Conservation (phyloP, 2,797 vertebrate species). For the Petrocephalus sullivani region DNA sequence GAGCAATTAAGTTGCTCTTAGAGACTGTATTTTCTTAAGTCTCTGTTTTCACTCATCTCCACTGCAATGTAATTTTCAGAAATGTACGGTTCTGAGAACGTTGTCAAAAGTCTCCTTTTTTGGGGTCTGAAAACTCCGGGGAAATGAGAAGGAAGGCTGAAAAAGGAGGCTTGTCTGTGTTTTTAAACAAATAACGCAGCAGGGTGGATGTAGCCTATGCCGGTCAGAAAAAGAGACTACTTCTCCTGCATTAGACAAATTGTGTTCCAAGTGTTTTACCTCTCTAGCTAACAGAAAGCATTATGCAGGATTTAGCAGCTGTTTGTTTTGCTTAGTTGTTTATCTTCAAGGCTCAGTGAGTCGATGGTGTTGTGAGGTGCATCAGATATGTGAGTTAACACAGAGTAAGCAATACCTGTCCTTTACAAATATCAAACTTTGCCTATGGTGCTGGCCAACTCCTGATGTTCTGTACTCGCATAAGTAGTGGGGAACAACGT, state of each 20-base stretch:
- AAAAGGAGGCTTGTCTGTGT: not conserved
- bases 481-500: not conserved
- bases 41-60: not conserved
- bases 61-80: not conserved
- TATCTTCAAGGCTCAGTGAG: not conserved
- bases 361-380: not conserved
- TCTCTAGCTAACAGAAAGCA: not conserved
- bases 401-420: not conserved
- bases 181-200: not conserved
- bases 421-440: not conserved
- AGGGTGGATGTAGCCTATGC: not conserved
- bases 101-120: not conserved
- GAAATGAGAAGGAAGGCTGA: not conserved
- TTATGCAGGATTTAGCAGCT: not conserved
- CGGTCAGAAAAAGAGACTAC: not conserved
- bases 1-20: not conserved
- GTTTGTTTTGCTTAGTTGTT: not conserved
- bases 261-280: not conserved
- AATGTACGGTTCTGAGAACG: not conserved
- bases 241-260: not conserved
- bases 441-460: no score
- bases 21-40: not conserved
- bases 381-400: not conserved
- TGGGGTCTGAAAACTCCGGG: not conserved
- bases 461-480: not conserved